Percentiles rank a stretch among this genome's conserved stretches.
These are phyloP conservation scores for Denticeps clupeoides DNA, from an alignment of 2,797 vertebrate species.

Conservation along the genomic window DNA sequence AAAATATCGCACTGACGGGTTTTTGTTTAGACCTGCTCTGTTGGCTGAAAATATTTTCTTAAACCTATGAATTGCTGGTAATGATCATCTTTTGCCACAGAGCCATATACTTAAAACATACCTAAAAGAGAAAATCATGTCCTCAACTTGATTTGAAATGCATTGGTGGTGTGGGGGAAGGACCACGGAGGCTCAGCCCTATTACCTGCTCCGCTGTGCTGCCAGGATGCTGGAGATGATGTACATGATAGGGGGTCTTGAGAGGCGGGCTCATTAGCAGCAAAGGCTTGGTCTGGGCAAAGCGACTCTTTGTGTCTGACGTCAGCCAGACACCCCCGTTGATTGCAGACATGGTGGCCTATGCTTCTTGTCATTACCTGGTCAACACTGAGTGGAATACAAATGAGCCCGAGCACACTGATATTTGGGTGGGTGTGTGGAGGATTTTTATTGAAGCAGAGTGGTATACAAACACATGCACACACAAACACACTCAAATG, in stretches of 20 bases:
- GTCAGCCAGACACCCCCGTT: constrained; percentile 28
- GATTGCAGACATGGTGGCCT: constrained; percentile 36
- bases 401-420: constrained; percentile 23
- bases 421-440: too few relatives aligned
- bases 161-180: neutral
- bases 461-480: too few relatives aligned
- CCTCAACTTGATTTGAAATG: neutral
- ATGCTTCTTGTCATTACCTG: constrained; percentile 40
- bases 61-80: neutral
- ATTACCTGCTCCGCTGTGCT: constrained; percentile 2
- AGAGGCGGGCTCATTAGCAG: constrained; percentile 17
- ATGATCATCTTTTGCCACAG: neutral
- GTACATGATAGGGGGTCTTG: constrained; percentile 8
- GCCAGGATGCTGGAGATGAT: constrained; percentile 9
- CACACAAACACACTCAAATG: too few relatives aligned
- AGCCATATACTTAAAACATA: neutral
- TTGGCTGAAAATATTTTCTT: too few relatives aligned
- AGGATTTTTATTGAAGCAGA: too few relatives aligned
- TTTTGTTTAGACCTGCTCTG: too few relatives aligned
- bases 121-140: neutral
- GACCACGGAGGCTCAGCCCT: neutral
- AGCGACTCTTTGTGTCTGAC: too few relatives aligned
- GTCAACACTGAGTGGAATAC: constrained; percentile 28
- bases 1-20: too few relatives aligned
- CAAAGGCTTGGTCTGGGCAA: constrained; percentile 14